phyloP scores from a whole-genome alignment of 2,113 vertebrate genomes.

The Dipodomys spectabilis region DNA sequence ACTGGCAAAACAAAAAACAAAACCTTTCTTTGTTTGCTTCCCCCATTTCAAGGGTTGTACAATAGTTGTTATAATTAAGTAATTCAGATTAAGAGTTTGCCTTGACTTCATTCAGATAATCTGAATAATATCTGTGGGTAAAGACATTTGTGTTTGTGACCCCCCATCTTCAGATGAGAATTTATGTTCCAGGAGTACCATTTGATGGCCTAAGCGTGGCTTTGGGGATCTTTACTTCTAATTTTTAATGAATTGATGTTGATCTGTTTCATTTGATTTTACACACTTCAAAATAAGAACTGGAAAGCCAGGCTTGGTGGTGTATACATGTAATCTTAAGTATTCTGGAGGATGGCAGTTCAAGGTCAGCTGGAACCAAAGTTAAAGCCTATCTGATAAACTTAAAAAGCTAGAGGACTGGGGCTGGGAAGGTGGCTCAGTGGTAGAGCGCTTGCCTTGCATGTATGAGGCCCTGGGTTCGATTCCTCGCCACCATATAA shows the following conservation, averaged over 20 bases:
- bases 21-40: not conserved
- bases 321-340: no score
- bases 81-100: slow-evolving; percentile 21
- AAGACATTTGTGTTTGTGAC: slow-evolving; percentile 1
- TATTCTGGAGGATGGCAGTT: no score
- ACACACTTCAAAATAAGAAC: not conserved
- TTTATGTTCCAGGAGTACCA: not conserved
- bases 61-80: slow-evolving; percentile 40
- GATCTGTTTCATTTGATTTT: not conserved
- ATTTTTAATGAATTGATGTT: slow-evolving; percentile 4
- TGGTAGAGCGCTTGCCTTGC: no score
- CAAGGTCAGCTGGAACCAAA: no score
- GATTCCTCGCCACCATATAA: no score
- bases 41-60: not conserved
- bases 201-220: not conserved
- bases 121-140: not conserved
- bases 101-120: not conserved
- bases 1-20: not conserved
- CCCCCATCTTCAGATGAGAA: not conserved
- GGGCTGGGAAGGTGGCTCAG: no score
- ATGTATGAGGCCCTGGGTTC: no score
- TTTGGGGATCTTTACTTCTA: not conserved
- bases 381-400: no score
- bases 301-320: no score
- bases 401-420: no score